Conservation (phyloP, 1,140 invertebrate genomes). For the Dendrolimus kikuchii region DNA sequence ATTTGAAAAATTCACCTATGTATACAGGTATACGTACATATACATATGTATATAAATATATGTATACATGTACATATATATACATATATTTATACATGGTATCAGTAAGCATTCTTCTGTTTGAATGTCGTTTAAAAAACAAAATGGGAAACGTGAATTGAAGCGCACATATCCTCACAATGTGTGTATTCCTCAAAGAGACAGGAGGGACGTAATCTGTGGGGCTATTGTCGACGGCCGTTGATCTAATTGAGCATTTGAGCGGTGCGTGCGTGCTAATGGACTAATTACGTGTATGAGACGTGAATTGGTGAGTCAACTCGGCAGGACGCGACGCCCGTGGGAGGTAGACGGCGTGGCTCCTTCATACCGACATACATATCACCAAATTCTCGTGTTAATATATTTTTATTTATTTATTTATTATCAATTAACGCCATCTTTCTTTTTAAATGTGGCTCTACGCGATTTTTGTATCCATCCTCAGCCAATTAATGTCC, state of each 20-base stretch:
- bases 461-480: too few species aligned
- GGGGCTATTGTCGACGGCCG: slow-evolving; percentile 55
- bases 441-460: too few species aligned
- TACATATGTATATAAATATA: too few species aligned
- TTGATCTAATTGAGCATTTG: slow-evolving; percentile 70
- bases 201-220: slow-evolving; percentile 52
- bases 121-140: neutral
- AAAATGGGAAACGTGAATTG: slow-evolving; percentile 33
- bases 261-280: slow-evolving; percentile 65
- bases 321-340: slow-evolving; percentile 47
- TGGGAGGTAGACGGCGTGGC: slow-evolving; percentile 68
- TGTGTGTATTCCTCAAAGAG: slow-evolving; percentile 35
- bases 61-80: too few species aligned
- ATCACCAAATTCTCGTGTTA: too few species aligned
- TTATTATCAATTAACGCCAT: too few species aligned
- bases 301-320: slow-evolving; percentile 64
- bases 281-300: slow-evolving; percentile 64
- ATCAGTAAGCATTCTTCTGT: too few species aligned
- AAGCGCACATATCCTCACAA: slow-evolving; percentile 30
- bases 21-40: too few species aligned
- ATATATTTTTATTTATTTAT: too few species aligned
- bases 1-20: too few species aligned
- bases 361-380: slow-evolving; percentile 23
- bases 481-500: too few species aligned
- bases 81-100: too few species aligned